Evolutionary conservation across 2,888 invertebrate genomes (phyloP), one percentile per base, ranked within the genome.

Genomic region (Caenorhabditis wallacei): DNA sequence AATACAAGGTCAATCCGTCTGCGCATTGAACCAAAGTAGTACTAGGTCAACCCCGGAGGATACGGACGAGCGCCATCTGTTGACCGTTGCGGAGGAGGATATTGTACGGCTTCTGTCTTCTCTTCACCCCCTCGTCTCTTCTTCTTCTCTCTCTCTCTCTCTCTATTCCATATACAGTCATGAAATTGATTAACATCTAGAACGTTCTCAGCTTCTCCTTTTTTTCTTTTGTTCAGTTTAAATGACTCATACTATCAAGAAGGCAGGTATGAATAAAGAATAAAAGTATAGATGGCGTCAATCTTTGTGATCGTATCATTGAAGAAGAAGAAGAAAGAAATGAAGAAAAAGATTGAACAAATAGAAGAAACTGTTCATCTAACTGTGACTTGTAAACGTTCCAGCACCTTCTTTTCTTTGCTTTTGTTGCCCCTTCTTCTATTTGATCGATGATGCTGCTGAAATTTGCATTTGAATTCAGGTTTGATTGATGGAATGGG

Each of bases 21-120:
- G 43, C 63, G 72, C 72, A 56, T 57, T 72, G 64, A 74, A 64
- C 64, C 74, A 74, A 54, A 64, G 72, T 61, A 72, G 64, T 64
- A 74, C 64, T 74, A 74, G 64, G 74, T 74, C 64, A 64, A n/a
- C 56, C 74, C 54, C 18, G 46, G 35, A 54, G 74, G 74, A 64
- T 64, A 74, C 66, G 74, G 64, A 74, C 57, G 63, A 46, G 64
- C 74, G 54, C 56, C 74, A 56, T 74, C 74, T 64, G 56, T 66
- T 43, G 26, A 63, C 63, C 63, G 72, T 64, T 48, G 51, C 51
- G 26, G 46, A 46, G 35, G 37, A 59, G n/a, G 59, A 43, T 18
- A 63, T 5, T 24, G n/a, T 13, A 63, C 61, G 64, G 64, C 64
- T 64, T 64, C 46, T 63, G n/a, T 56, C 57, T 57, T 20, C 57